Percentiles rank a stretch among this genome's conserved stretches.
Evolutionary conservation across 2,113 vertebrate genomes (phyloP).

Genomic region (Ictalurus punctatus): DNA sequence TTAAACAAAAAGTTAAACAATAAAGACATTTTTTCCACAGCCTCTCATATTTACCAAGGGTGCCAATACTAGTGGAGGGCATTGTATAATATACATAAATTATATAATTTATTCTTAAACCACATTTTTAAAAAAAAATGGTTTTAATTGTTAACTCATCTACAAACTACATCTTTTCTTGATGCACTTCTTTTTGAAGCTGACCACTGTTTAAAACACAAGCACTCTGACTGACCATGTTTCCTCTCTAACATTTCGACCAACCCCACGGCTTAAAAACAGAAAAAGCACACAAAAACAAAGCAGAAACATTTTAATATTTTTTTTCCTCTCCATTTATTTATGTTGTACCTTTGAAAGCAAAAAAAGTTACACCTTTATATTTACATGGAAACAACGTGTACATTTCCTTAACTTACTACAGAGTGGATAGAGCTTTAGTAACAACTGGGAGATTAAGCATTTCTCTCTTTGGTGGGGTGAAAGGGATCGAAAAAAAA

Average conservation of each 20-base stretch:
- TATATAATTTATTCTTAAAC: too few species aligned
- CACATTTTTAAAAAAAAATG: neutral
- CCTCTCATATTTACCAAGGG: too few species aligned
- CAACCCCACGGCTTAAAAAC: neutral
- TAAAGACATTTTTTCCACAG: too few species aligned
- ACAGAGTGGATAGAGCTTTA: conserved; percentile 54
- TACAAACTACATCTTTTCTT: neutral
- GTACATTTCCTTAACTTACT: conserved; percentile 48
- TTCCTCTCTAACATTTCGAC: neutral
- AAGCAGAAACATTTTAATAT: conserved; percentile 39
- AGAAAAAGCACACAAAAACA: neutral
- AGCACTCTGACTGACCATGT: neutral
- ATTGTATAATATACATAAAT: too few species aligned
- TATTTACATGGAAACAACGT: conserved; percentile 60
- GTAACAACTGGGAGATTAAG: conserved; percentile 57
- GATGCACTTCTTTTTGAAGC: neutral
- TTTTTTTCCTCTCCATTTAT: conserved; percentile 60
- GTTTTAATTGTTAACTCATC: neutral
- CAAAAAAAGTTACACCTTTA: conserved; percentile 57
- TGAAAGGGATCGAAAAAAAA: conserved; percentile 46
- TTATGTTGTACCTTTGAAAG: conserved; percentile 65
- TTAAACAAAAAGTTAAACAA: too few species aligned
- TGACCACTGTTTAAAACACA: neutral
- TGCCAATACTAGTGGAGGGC: too few species aligned
- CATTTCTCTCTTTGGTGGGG: conserved; percentile 66